A percentile compares a stretch with the other conserved stretches of the same genome.
Conservation (phyloP, 2,888 invertebrate species). For the Andrena praecox region DNA sequence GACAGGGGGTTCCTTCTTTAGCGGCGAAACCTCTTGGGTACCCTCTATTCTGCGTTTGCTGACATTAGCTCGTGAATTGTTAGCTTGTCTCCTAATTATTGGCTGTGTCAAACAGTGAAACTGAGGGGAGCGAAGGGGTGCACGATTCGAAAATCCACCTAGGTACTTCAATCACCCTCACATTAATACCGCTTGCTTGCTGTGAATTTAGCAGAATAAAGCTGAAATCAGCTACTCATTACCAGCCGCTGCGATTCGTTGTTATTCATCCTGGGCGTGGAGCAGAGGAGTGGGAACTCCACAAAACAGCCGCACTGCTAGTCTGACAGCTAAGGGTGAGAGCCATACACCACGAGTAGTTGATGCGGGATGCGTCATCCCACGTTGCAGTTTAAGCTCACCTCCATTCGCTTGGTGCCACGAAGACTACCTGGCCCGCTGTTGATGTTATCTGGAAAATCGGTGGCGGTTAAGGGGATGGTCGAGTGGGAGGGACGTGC, state of each 20-base stretch:
- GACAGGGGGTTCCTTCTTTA: not conserved
- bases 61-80: not conserved
- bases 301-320: too few species aligned
- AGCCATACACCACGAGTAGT: too few species aligned
- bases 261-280: too few species aligned
- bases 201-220: too few species aligned
- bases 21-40: not conserved
- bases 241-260: too few species aligned
- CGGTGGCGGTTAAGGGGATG: not conserved
- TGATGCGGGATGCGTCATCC: not conserved
- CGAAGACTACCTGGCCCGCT: not conserved
- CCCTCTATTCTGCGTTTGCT: not conserved
- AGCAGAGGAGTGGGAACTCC: too few species aligned
- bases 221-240: too few species aligned
- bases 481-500: slow-evolving; percentile 10
- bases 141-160: not conserved
- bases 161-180: not conserved
- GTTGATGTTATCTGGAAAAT: slow-evolving; percentile 20
- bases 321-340: too few species aligned
- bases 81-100: not conserved
- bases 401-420: not conserved
- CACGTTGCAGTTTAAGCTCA: not conserved
- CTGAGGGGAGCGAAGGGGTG: not conserved
- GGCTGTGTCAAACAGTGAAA: not conserved
- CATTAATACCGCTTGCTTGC: too few species aligned